Conservation (phyloP, 2,888 invertebrate genomes). For the Pemphredon lugubris region DNA sequence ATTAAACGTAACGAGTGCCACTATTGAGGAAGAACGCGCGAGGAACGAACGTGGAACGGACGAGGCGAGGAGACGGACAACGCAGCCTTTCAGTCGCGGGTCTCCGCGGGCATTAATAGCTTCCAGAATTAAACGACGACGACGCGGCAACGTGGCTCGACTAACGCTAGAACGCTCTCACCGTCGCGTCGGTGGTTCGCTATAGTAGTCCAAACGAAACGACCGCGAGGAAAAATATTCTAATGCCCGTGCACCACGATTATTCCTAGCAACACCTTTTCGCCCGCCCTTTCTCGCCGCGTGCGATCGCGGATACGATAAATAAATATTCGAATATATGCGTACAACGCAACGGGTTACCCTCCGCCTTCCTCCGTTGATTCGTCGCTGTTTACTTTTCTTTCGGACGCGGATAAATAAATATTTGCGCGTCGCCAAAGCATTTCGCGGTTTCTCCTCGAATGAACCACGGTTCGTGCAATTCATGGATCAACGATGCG, state of each 20-base stretch:
- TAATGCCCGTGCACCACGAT: background rate
- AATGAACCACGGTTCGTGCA: no score
- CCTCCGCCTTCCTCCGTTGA: background rate
- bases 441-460: no score
- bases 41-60: conserved; percentile 56
- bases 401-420: no score
- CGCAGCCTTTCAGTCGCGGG: conserved; percentile 70
- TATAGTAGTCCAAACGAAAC: background rate
- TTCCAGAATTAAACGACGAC: conserved; percentile 66
- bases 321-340: background rate
- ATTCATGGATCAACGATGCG: no score
- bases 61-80: conserved; percentile 65
- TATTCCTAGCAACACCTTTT: background rate
- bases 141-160: conserved; percentile 40
- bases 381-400: background rate
- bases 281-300: background rate
- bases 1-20: conserved; percentile 56
- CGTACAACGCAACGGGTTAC: background rate
- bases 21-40: conserved; percentile 56
- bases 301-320: background rate
- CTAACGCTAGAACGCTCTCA: conserved; percentile 20
- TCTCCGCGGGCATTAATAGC: conserved; percentile 71
- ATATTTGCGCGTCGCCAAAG: no score
- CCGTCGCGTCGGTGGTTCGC: no score
- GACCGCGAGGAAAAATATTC: conserved; percentile 32